A percentile compares a stretch with the other conserved stretches of the same genome.
Conservation (phyloP, 2,888 invertebrate species). For the Eudemis profundana region DNA sequence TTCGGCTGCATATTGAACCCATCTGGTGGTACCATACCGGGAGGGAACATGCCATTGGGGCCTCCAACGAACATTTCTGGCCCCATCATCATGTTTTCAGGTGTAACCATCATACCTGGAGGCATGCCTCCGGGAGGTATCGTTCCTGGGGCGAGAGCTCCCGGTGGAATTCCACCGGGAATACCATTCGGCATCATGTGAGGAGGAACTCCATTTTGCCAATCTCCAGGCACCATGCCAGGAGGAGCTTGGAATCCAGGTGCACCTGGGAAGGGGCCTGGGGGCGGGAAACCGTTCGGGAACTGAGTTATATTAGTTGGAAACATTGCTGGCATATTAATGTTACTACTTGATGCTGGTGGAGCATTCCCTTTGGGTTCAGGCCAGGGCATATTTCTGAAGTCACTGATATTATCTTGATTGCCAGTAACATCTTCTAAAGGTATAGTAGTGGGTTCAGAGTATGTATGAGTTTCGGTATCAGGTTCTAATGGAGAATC, state of each 20-base stretch:
- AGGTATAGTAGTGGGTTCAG: slow-evolving; percentile 93
- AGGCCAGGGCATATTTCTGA: slow-evolving; percentile 92
- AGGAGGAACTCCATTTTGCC: slow-evolving; percentile 74
- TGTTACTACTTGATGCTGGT: slow-evolving; percentile 58
- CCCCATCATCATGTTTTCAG: slow-evolving; percentile 81
- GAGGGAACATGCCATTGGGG: slow-evolving; percentile 68
- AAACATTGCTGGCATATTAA: slow-evolving; percentile 77
- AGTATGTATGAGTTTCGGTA: slow-evolving; percentile 90
- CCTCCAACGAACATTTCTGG: slow-evolving; percentile 71
- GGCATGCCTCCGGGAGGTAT: slow-evolving; percentile 68
- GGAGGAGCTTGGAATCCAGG: slow-evolving; percentile 76
- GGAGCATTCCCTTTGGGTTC: slow-evolving; percentile 90
- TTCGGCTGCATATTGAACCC: slow-evolving; percentile 78
- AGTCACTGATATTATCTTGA: slow-evolving; percentile 92
- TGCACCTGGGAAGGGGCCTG: slow-evolving; percentile 76
- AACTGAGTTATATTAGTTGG: slow-evolving; percentile 77
- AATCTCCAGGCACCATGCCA: slow-evolving; percentile 69
- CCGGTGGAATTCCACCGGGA: slow-evolving; percentile 66
- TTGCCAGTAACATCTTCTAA: slow-evolving; percentile 94
- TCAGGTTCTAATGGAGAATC: slow-evolving; percentile 95
- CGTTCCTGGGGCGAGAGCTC: slow-evolving; percentile 64
- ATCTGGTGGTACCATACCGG: slow-evolving; percentile 66
- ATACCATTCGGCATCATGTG: slow-evolving; percentile 71
- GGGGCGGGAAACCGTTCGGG: slow-evolving; percentile 76
- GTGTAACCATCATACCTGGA: slow-evolving; percentile 77